Conservation (phyloP, 1,140 invertebrate genomes). For the Lerema accius region DNA sequence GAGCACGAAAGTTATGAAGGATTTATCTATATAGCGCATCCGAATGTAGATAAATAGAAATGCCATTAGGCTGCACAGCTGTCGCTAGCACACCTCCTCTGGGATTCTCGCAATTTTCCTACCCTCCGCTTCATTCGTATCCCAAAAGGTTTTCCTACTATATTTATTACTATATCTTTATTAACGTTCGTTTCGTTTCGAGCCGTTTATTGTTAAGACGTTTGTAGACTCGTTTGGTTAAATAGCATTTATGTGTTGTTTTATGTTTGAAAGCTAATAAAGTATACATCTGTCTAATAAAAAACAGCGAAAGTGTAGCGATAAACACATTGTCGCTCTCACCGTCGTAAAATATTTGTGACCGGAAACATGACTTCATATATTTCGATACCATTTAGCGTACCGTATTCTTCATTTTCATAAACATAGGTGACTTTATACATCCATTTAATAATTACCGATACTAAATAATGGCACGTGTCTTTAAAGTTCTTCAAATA, state of each 20-base stretch:
- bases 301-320: slow-evolving; percentile 47
- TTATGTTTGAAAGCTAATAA: slow-evolving; percentile 56
- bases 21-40: slow-evolving; percentile 61
- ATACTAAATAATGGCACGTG: no score
- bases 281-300: slow-evolving; percentile 56
- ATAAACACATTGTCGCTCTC: slow-evolving; percentile 42
- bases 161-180: slow-evolving; percentile 82
- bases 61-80: slow-evolving; percentile 75
- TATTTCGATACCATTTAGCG: neutral
- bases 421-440: no score
- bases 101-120: slow-evolving; percentile 77
- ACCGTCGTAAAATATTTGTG: slow-evolving; percentile 45
- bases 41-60: slow-evolving; percentile 77
- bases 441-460: no score
- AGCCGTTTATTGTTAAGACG: slow-evolving; percentile 68
- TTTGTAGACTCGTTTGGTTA: slow-evolving; percentile 40
- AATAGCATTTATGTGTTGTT: slow-evolving; percentile 59
- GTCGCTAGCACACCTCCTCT: slow-evolving; percentile 65
- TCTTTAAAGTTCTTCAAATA: no score
- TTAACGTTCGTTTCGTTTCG: slow-evolving; percentile 70
- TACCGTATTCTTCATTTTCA: no score
- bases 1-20: slow-evolving; percentile 53
- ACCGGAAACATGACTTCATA: slow-evolving; percentile 38
- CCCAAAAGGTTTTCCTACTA: slow-evolving; percentile 70
- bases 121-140: slow-evolving; percentile 77